Evolutionary conservation across 2,113 vertebrate genomes (phyloP).

Genomic region (Xiphias gladius): DNA sequence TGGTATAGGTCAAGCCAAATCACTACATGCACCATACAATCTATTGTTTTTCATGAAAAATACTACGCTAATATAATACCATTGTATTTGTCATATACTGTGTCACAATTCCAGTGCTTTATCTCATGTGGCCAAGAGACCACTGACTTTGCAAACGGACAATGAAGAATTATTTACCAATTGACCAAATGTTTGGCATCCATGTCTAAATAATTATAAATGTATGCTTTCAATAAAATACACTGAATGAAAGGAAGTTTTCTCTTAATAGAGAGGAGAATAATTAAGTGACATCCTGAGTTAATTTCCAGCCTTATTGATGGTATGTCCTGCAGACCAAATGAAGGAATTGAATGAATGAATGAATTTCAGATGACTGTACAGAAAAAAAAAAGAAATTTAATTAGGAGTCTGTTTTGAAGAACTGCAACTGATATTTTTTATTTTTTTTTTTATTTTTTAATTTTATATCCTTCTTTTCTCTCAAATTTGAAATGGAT

Average conservation of each 20-base stretch:
- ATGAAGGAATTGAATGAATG: constrained; percentile 5
- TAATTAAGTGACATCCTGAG: constrained; percentile 6
- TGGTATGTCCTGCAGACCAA: not conserved
- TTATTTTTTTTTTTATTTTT: not conserved
- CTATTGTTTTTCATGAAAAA: not conserved
- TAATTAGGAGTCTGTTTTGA: constrained; percentile 10
- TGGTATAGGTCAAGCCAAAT: not conserved
- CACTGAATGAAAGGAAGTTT: not conserved
- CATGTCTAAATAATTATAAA: not conserved
- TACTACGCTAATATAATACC: not conserved
- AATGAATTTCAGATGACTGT: constrained; percentile 17
- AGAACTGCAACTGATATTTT: not conserved
- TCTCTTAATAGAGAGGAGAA: not conserved
- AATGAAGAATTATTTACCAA: not conserved
- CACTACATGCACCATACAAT: not conserved
- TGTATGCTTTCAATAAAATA: not conserved
- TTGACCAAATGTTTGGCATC: not conserved
- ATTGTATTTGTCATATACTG: not conserved
- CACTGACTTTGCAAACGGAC: not conserved
- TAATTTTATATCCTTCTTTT: constrained; percentile 20
- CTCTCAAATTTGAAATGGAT: not conserved
- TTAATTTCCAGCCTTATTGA: constrained; percentile 25
- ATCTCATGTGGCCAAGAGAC: not conserved
- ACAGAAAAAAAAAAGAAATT: not conserved
- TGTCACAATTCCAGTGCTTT: not conserved